Percentiles rank a stretch among this genome's conserved stretches.
phyloP scores from a whole-genome alignment of 2,113 vertebrate species.

The Gymnogyps californianus region DNA sequence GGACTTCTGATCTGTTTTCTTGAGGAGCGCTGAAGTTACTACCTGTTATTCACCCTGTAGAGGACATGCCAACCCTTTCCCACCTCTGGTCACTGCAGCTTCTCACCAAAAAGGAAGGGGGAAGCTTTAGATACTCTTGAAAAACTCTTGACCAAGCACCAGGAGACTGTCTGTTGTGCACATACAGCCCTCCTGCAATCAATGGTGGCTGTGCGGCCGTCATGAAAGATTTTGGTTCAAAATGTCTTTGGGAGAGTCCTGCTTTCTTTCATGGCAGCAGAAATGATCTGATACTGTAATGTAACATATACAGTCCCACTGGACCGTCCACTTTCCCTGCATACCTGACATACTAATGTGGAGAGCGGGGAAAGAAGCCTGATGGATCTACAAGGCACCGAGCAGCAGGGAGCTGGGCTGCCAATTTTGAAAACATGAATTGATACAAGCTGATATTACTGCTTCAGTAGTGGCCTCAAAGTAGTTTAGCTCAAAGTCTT shows the following conservation, averaged over 20 bases:
- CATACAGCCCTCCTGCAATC: not conserved
- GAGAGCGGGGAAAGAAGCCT: not conserved
- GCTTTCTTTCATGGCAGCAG: not conserved
- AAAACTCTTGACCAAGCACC: not conserved
- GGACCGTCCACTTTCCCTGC: not conserved
- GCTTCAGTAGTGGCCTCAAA: not conserved
- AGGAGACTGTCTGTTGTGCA: not conserved
- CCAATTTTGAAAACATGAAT: not conserved
- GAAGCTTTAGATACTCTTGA: not conserved
- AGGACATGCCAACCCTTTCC: not conserved
- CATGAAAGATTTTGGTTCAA: not conserved
- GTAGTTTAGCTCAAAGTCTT: not conserved
- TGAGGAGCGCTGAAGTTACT: not conserved
- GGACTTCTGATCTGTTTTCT: not conserved
- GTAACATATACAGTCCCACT: not conserved
- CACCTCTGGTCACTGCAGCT: not conserved
- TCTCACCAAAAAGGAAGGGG: not conserved
- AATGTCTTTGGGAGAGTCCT: not conserved
- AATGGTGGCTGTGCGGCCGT: no score
- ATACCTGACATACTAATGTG: not conserved
- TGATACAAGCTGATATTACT: not conserved
- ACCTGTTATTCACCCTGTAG: not conserved
- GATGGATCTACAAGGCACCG: not conserved
- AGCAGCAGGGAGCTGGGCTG: not conserved
- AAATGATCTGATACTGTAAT: not conserved